A percentile compares a stretch with the other conserved stretches of the same genome.
These are phyloP conservation scores for Lipophrys pholis DNA, from an alignment of 2,113 vertebrate genomes.

Conservation along the genomic window DNA sequence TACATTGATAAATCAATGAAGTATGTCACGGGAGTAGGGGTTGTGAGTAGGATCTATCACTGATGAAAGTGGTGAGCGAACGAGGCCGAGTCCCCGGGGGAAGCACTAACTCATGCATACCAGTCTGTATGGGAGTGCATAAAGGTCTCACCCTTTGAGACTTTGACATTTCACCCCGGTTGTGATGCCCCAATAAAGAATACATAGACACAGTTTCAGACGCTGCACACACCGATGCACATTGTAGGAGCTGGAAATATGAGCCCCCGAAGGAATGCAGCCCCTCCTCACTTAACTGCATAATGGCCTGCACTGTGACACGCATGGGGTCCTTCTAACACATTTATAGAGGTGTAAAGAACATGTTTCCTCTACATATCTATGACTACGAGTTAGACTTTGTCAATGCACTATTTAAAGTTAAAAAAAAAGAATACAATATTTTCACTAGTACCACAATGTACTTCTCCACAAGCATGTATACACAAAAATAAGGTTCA, in stretches of 20 bases:
- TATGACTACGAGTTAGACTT: slow-evolving; percentile 14
- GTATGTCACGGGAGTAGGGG: slow-evolving; percentile 18
- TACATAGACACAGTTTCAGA: slow-evolving; percentile 47
- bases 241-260: slow-evolving; percentile 57
- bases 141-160: slow-evolving; percentile 48
- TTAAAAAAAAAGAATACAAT: not conserved
- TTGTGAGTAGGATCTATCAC: slow-evolving; percentile 45
- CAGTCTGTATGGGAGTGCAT: slow-evolving; percentile 27
- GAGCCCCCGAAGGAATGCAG: slow-evolving; percentile 69
- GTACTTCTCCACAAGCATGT: not conserved
- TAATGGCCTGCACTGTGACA: slow-evolving; percentile 67
- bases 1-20: slow-evolving; percentile 56
- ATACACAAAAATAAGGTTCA: not conserved
- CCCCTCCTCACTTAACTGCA: slow-evolving; percentile 50
- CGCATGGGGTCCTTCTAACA: slow-evolving; percentile 32
- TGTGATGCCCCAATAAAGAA: slow-evolving; percentile 48
- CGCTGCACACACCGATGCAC: slow-evolving; percentile 32
- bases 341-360: slow-evolving; percentile 44
- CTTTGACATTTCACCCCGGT: slow-evolving; percentile 55
- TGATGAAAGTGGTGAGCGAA: slow-evolving; percentile 30
- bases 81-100: slow-evolving; percentile 3
- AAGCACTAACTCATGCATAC: slow-evolving; percentile 47
- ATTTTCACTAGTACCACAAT: too few species aligned
- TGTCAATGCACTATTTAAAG: not conserved
- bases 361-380: slow-evolving; percentile 57